Conservation (phyloP, 1,140 invertebrate species). For the Zaprionus vittiger region DNA sequence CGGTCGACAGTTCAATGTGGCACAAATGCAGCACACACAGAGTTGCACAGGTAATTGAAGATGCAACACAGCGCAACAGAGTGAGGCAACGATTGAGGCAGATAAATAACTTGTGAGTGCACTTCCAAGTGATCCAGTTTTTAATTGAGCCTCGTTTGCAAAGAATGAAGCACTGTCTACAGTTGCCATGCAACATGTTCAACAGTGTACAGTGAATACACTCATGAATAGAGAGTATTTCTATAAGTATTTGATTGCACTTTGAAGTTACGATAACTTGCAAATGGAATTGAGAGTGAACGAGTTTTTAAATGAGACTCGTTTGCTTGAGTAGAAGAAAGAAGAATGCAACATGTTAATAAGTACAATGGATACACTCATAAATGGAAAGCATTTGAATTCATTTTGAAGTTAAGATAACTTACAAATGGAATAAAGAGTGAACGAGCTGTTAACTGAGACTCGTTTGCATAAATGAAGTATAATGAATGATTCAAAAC, state of each 20-base stretch:
- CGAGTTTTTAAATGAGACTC: not conserved
- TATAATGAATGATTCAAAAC: no score
- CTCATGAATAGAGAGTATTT: no score
- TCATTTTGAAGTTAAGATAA: not conserved
- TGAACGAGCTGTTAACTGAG: not conserved
- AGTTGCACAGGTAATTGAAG: constrained; percentile 16
- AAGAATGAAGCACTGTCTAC: not conserved
- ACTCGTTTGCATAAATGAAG: not conserved
- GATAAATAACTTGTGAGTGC: not conserved
- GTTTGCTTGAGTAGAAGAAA: not conserved
- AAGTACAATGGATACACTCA: not conserved
- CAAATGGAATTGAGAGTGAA: not conserved
- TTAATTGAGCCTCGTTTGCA: not conserved
- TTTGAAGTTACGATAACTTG: not conserved
- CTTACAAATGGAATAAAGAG: not conserved
- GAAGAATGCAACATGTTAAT: not conserved
- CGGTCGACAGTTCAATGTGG: constrained; percentile 33
- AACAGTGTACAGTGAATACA: not conserved
- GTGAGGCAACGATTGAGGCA: constrained; percentile 2
- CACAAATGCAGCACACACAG: constrained; percentile 28
- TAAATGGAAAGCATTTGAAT: not conserved
- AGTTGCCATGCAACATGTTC: not conserved
- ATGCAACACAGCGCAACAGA: constrained; percentile 5
- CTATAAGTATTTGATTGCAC: not conserved
- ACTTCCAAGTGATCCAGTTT: constrained; percentile 1